These are phyloP conservation scores for Cynoglossus semilaevis DNA, from an alignment of 2,113 vertebrate genomes.

Conservation along the genomic window DNA sequence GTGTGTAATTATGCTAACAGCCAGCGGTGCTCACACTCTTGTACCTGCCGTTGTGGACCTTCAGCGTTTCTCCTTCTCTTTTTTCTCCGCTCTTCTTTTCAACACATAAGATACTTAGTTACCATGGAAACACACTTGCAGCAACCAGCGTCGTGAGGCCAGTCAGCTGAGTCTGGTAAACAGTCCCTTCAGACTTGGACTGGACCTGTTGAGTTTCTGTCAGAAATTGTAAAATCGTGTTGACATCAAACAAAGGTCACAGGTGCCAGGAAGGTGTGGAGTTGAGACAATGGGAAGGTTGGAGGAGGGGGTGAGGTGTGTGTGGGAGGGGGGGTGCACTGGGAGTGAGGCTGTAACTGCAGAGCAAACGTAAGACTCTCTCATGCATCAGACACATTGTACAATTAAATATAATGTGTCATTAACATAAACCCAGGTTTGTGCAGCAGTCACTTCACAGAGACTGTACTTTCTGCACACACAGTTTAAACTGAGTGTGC, in stretches of 20 bases:
- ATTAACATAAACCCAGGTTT: too few species aligned
- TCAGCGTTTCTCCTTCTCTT: slow-evolving; percentile 28
- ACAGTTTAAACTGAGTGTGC: too few species aligned
- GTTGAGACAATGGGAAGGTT: background rate
- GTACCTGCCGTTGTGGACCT: slow-evolving; percentile 36
- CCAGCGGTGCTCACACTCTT: background rate
- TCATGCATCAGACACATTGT: too few species aligned
- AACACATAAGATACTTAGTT: slow-evolving; percentile 61
- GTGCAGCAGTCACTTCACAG: too few species aligned
- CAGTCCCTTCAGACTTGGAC: slow-evolving; percentile 36
- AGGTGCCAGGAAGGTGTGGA: slow-evolving; percentile 9
- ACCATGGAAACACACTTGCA: slow-evolving; percentile 72
- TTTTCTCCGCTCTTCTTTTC: slow-evolving; percentile 52
- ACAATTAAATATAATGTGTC: too few species aligned
- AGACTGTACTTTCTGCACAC: too few species aligned
- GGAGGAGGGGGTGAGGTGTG: too few species aligned
- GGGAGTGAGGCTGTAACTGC: too few species aligned
- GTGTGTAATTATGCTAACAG: background rate
- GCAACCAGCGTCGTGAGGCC: slow-evolving; percentile 62
- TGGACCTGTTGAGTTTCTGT: slow-evolving; percentile 5
- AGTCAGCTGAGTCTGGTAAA: slow-evolving; percentile 62
- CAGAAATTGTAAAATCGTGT: slow-evolving; percentile 35
- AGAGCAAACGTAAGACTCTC: too few species aligned
- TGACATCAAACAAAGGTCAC: slow-evolving; percentile 26
- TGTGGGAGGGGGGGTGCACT: too few species aligned